Evolutionary conservation across 1,140 invertebrate genomes (phyloP).

Genomic region (Drosophila obscura): DNA sequence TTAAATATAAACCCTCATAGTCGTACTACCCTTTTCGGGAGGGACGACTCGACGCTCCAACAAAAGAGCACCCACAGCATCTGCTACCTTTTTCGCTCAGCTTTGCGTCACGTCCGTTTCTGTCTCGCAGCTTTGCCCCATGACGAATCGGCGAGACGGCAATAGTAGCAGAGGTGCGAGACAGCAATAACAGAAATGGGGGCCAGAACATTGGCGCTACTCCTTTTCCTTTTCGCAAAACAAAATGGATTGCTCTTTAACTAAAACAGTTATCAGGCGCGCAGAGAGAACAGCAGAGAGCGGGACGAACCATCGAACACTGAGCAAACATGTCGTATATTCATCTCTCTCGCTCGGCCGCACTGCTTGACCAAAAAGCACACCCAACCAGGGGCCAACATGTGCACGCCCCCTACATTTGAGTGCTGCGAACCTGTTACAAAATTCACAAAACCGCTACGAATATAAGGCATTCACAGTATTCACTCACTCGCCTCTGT

Average conservation of each 20-base stretch:
- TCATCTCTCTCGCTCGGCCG: slow-evolving; percentile 46
- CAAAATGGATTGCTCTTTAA: slow-evolving; percentile 84
- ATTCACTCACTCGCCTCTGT: slow-evolving; percentile 70
- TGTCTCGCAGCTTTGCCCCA: slow-evolving; percentile 20
- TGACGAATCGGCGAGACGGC: slow-evolving; percentile 33
- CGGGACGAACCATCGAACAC: slow-evolving; percentile 12
- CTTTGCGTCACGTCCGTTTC: slow-evolving; percentile 23
- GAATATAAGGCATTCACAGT: slow-evolving; percentile 82
- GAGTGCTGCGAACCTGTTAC: slow-evolving; percentile 50
- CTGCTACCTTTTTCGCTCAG: slow-evolving; percentile 26
- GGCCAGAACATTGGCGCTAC: slow-evolving; percentile 59
- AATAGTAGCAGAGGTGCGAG: slow-evolving; percentile 12
- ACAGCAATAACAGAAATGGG: slow-evolving; percentile 20
- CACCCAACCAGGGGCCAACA: not conserved
- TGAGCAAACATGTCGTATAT: slow-evolving; percentile 60
- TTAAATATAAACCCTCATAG: not conserved
- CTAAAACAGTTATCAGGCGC: slow-evolving; percentile 83
- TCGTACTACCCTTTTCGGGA: no score
- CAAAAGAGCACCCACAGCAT: slow-evolving; percentile 11
- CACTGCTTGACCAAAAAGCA: slow-evolving; percentile 4
- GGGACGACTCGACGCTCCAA: not conserved
- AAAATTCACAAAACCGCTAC: slow-evolving; percentile 83
- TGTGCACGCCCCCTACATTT: not conserved
- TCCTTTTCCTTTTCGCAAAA: slow-evolving; percentile 81
- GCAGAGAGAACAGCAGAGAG: slow-evolving; percentile 38